These are phyloP conservation scores for Cyphomyrmex costatus DNA, from an alignment of 1,140 invertebrate species.

Conservation along the genomic window DNA sequence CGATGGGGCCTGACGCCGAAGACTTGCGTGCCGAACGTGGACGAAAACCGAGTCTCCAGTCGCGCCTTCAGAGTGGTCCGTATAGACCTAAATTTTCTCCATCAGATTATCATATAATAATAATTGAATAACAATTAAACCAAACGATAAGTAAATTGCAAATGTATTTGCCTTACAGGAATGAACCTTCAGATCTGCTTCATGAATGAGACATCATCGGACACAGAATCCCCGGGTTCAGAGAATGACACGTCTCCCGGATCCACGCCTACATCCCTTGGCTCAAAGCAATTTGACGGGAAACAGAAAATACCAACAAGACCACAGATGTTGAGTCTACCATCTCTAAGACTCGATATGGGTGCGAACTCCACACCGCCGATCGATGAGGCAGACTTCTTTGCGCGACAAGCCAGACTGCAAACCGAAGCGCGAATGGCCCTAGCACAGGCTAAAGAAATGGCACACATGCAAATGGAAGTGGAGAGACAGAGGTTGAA, in stretches of 20 bases:
- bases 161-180: conserved; percentile 87
- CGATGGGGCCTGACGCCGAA: conserved; percentile 94
- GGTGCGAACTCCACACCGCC: conserved; percentile 77
- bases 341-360: conserved; percentile 81
- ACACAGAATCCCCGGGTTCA: conserved; percentile 92
- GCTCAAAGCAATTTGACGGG: conserved; percentile 68
- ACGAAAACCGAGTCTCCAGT: conserved; percentile 95
- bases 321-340: conserved; percentile 83
- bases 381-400: conserved; percentile 91
- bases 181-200: conserved; percentile 98
- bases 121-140: no score
- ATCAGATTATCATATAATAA: neutral
- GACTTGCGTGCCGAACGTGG: conserved; percentile 89
- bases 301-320: conserved; percentile 75
- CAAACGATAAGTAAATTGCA: neutral
- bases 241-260: conserved; percentile 87
- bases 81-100: conserved; percentile 58
- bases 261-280: conserved; percentile 64
- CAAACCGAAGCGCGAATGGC: conserved; percentile 96
- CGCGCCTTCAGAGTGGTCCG: conserved; percentile 94
- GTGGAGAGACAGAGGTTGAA: conserved; percentile 93
- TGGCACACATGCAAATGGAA: conserved; percentile 97
- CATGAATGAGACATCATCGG: conserved; percentile 96
- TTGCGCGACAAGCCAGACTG: conserved; percentile 92
- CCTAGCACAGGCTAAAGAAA: conserved; percentile 95